These are phyloP conservation scores for Euplagia quadripunctaria DNA, from an alignment of 2,888 invertebrate genomes.

Conservation along the genomic window DNA sequence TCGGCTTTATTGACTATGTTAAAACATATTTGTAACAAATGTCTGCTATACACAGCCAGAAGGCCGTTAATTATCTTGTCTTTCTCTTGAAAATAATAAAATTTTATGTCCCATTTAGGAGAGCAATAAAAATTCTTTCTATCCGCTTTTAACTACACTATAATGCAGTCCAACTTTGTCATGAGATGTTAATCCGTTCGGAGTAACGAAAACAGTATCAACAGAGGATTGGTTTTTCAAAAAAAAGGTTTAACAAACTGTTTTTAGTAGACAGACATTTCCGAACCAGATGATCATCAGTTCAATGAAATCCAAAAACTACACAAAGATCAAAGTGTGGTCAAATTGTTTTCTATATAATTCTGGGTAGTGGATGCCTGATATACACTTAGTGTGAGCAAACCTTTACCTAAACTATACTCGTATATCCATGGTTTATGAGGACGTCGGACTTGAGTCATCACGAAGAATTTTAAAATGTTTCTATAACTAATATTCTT, in stretches of 20 bases:
- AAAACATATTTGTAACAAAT: conserved; percentile 50
- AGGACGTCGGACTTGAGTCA: not conserved
- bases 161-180: conserved; percentile 67
- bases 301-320: not conserved
- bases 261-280: not conserved
- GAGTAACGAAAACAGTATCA: conserved; percentile 65
- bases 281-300: not conserved
- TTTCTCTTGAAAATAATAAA: conserved; percentile 70
- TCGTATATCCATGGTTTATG: not conserved
- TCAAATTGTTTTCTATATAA: not conserved
- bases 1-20: conserved; percentile 29
- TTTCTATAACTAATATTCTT: not conserved
- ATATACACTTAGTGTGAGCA: not conserved
- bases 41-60: conserved; percentile 51
- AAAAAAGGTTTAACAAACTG: not conserved
- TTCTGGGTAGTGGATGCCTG: too few species aligned
- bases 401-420: not conserved
- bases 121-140: conserved; percentile 79
- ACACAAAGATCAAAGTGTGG: not conserved
- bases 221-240: conserved; percentile 43
- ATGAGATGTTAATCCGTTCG: conserved; percentile 69
- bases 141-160: conserved; percentile 72
- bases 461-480: not conserved
- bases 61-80: conserved; percentile 69
- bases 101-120: conserved; percentile 73